phyloP scores from a whole-genome alignment of 2,888 invertebrate species.

The Ectemnius cavifrons region DNA sequence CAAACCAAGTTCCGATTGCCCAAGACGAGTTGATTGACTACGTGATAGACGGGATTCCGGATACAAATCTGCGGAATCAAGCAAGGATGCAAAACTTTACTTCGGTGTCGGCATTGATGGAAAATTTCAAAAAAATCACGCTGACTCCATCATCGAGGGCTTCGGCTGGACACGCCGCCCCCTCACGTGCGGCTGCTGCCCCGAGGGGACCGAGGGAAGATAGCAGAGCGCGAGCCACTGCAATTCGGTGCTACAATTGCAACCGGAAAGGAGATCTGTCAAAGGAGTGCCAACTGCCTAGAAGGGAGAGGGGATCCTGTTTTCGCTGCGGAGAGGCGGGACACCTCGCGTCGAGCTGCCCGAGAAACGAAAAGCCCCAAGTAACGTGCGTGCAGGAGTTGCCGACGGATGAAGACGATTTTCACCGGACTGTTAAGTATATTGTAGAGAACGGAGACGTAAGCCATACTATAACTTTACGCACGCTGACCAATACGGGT shows the following conservation, averaged over 20 bases:
- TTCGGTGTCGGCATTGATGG: not conserved
- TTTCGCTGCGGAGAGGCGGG: not conserved
- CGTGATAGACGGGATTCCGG: conserved; percentile 12
- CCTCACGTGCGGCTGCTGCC: too few relatives aligned
- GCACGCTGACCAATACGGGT: not conserved
- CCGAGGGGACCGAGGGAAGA: not conserved
- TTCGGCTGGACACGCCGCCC: too few relatives aligned
- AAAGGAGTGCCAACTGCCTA: conserved; percentile 14
- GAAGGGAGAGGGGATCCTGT: not conserved
- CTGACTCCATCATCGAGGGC: too few relatives aligned
- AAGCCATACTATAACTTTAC: not conserved
- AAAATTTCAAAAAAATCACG: not conserved
- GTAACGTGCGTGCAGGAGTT: not conserved
- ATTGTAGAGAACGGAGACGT: not conserved
- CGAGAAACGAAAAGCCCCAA: not conserved
- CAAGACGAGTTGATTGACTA: conserved; percentile 6
- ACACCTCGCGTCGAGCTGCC: not conserved
- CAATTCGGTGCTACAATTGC: not conserved
- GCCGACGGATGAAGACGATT: not conserved
- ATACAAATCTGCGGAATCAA: not conserved
- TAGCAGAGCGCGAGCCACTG: not conserved
- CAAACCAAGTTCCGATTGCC: conserved; percentile 5
- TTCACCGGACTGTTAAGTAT: not conserved
- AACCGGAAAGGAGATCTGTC: not conserved
- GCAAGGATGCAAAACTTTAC: not conserved